Evolutionary conservation across 2,113 vertebrate genomes (phyloP).

Genomic region (Chauna torquata): DNA sequence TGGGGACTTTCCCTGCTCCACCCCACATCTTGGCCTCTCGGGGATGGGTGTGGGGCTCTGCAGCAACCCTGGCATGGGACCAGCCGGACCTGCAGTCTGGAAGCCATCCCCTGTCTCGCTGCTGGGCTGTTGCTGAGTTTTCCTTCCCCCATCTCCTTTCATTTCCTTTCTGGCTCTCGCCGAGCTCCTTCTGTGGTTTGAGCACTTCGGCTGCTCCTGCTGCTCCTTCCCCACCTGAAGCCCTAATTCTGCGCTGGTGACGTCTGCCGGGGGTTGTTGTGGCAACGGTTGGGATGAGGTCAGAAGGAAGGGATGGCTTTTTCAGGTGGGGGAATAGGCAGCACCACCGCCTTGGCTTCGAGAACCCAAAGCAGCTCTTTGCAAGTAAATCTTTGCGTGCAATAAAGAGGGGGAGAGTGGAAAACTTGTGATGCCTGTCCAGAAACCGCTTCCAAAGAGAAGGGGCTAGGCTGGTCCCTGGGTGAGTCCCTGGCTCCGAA

Average conservation of each 20-base stretch:
- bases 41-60: not conserved
- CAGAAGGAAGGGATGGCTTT: conserved; percentile 1
- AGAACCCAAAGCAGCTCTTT: not conserved
- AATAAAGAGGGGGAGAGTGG: not conserved
- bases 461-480: not conserved
- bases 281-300: conserved; percentile 28
- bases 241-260: not conserved
- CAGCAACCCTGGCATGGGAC: not conserved
- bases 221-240: conserved; percentile 18
- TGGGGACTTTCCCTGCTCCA: not conserved
- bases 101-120: not conserved
- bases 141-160: not conserved
- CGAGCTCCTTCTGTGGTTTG: not conserved
- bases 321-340: not conserved
- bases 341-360: not conserved
- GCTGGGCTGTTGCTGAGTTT: not conserved
- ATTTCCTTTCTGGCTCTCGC: not conserved
- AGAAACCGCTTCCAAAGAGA: not conserved
- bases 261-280: not conserved
- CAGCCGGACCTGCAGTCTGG: not conserved
- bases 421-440: conserved; percentile 9
- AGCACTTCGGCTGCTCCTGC: not conserved
- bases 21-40: not conserved
- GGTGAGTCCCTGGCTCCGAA: not conserved
- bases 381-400: not conserved